Percentiles rank a stretch among this genome's conserved stretches.
Conservation (phyloP, 2,113 vertebrate genomes). For the Anolis sagrei region DNA sequence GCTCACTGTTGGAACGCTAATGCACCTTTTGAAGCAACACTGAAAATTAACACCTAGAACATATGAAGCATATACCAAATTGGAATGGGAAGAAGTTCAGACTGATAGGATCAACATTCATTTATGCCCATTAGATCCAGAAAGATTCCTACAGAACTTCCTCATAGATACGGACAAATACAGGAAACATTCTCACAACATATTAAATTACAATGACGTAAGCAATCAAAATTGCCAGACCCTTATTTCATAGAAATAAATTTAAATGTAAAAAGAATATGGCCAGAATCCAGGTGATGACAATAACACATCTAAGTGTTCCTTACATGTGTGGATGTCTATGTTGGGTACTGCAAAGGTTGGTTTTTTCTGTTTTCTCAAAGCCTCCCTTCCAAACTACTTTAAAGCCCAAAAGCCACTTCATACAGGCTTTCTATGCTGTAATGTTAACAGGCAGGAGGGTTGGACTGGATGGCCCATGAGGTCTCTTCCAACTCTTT, state of each 20-base stretch:
- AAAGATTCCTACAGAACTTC: not conserved
- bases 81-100: not conserved
- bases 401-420: too few species aligned
- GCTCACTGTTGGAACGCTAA: not conserved
- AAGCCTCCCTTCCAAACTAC: too few species aligned
- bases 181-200: not conserved
- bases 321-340: too few species aligned
- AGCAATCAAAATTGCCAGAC: not conserved
- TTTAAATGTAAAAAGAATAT: not conserved
- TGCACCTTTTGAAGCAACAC: slow-evolving; percentile 15
- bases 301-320: too few species aligned
- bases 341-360: too few species aligned
- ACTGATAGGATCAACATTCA: not conserved
- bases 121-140: not conserved
- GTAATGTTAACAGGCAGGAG: too few species aligned
- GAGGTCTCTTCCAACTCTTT: too few species aligned
- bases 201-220: not conserved
- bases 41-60: not conserved
- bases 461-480: too few species aligned
- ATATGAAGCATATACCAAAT: not conserved
- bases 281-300: too few species aligned
- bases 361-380: too few species aligned
- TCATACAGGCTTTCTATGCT: too few species aligned
- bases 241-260: not conserved
- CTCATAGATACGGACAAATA: not conserved